Conservation (phyloP, 2,888 invertebrate genomes). For the Ceriagrion tenellum region DNA sequence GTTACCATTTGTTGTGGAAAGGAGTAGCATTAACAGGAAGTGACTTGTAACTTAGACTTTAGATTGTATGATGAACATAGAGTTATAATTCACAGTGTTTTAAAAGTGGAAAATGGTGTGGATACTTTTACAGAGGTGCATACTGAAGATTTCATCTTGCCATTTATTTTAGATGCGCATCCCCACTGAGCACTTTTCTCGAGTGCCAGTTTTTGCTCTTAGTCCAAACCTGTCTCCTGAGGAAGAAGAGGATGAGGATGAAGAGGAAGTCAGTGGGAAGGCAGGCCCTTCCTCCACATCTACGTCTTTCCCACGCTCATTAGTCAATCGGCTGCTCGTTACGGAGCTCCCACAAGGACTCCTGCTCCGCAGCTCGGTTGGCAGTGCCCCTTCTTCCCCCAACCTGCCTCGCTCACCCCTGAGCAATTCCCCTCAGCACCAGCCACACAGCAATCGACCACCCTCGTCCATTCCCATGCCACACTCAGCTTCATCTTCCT, state of each 20-base stretch:
- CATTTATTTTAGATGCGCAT: slow-evolving; percentile 89
- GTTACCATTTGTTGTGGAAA: no score
- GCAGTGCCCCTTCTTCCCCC: slow-evolving; percentile 79
- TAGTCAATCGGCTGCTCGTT: slow-evolving; percentile 83
- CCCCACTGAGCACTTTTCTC: slow-evolving; percentile 96
- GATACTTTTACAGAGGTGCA: no score
- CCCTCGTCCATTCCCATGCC: slow-evolving; percentile 71
- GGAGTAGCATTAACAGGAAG: no score
- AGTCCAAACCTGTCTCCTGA: slow-evolving; percentile 91
- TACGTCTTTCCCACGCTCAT: slow-evolving; percentile 83
- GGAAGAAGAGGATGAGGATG: slow-evolving; percentile 81
- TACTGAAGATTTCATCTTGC: slow-evolving; percentile 44
- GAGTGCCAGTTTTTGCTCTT: slow-evolving; percentile 94
- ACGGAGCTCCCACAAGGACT: slow-evolving; percentile 78
- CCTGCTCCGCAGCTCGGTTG: slow-evolving; percentile 76
- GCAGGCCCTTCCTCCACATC: slow-evolving; percentile 75
- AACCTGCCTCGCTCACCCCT: slow-evolving; percentile 75
- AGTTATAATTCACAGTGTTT: no score
- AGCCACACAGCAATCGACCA: slow-evolving; percentile 70
- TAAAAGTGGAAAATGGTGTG: no score
- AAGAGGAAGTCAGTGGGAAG: slow-evolving; percentile 60
- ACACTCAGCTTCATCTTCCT: slow-evolving; percentile 33
- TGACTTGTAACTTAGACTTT: no score
- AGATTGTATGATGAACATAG: no score
- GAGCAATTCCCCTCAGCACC: slow-evolving; percentile 72